Base-by-base conservation (phyloP, 1,140 invertebrate genomes). In the Copidosoma floridanum region DNA sequence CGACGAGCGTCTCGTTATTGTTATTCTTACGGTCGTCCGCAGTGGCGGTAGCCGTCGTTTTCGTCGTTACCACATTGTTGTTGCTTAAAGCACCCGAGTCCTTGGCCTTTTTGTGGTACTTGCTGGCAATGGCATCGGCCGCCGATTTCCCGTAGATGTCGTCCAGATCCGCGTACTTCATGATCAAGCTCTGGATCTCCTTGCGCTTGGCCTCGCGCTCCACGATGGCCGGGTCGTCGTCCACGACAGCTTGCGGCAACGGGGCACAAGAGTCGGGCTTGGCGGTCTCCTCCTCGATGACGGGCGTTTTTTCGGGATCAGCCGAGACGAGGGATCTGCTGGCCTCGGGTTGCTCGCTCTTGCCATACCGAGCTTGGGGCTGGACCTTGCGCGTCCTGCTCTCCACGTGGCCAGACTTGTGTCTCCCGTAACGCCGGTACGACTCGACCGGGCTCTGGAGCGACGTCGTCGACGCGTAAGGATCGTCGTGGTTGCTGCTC, bases 141-240 rank as follows among this genome's bases (percentile, higher is more conserved):
- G 58, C 32, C 0, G 50, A 61, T 1, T 64, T 64, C 5, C 60
- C 64, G 48, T 71, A 73, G 12, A 84, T 81, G 57, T 89, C 88
- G 53, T 90, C 89, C 52, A 89, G 73, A 16, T 85, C 85, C 0
- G 88, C 84, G 71, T 92, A 92, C 65, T 90, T 91, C 78, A 87
- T 82, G 38, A 92, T 90, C 8, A 92, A 76, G 61, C 86, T 86
- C 72, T 90, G 88, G 10, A 93, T 91, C 69, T 93, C 90, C 64
- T 91, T 91, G 3, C 90, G 83, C 64, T 86, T 86, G 14, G 86
- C 87, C 71, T 89, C 88, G 20, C 90, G 81, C 57, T 91, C 89
- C 55, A 81, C 81, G 8, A 89, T 77, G 7, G 82, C 79, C 0
- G 81, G 81, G 68, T 85, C 82, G 26, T 79, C 78, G 23, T 53